These are phyloP conservation scores for Sternotherus odoratus DNA, from an alignment of 2,797 vertebrate genomes.

Conservation along the genomic window DNA sequence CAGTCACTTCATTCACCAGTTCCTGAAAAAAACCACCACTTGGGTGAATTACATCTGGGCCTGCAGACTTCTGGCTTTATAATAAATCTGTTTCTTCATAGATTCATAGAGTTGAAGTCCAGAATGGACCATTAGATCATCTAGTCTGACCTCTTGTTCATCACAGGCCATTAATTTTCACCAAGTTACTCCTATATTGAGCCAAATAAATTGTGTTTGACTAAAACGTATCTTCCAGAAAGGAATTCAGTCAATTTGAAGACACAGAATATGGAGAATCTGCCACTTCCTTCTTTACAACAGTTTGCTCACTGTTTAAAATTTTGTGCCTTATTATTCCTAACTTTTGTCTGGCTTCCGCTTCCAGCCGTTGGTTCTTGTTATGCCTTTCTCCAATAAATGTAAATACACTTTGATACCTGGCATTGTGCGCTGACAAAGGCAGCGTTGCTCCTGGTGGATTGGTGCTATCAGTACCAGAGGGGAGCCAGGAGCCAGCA, in stretches of 20 bases:
- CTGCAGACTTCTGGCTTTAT: background rate
- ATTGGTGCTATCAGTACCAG: background rate
- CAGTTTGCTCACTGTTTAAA: background rate
- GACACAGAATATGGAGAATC: background rate
- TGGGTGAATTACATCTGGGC: background rate
- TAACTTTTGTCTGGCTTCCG: background rate
- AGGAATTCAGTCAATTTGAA: background rate
- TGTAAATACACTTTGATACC: constrained; percentile 40
- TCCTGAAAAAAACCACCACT: background rate
- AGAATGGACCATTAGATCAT: background rate
- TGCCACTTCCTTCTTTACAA: background rate
- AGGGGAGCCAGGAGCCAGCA: background rate
- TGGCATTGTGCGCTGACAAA: background rate
- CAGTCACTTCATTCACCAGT: background rate
- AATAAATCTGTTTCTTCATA: background rate
- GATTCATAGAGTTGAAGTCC: background rate
- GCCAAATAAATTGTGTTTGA: background rate
- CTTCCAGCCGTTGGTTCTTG: constrained; percentile 14
- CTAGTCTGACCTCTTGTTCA: background rate
- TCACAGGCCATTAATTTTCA: background rate
- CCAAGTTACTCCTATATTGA: background rate
- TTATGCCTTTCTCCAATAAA: constrained; percentile 1
- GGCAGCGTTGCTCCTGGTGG: background rate
- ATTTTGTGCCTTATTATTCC: background rate
- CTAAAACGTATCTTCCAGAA: background rate